Conservation (phyloP, 2,113 vertebrate genomes). For the Psophia crepitans region DNA sequence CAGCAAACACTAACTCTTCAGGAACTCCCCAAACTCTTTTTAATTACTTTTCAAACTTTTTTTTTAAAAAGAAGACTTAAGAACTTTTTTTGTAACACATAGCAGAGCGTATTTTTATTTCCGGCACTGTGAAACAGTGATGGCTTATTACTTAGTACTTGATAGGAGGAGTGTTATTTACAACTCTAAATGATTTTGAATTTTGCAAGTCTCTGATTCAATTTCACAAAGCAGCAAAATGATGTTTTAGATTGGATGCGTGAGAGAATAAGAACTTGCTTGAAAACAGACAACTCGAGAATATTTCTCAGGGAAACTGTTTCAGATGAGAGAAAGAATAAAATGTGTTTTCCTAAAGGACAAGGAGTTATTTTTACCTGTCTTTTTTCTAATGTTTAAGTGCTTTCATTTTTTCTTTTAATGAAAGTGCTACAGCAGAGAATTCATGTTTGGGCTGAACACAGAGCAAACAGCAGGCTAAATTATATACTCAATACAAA, state of each 20-base stretch:
- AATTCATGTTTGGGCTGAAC: constrained; percentile 21
- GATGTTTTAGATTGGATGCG: neutral
- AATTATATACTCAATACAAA: constrained; percentile 31
- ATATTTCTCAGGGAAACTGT: neutral
- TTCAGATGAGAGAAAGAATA: neutral
- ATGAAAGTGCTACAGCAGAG: neutral
- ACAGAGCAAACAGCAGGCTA: constrained; percentile 8
- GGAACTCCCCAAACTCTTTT: neutral
- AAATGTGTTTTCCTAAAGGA: neutral
- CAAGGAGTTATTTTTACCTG: neutral
- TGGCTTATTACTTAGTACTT: constrained; percentile 50
- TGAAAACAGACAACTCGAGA: neutral
- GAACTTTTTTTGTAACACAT: constrained; percentile 14
- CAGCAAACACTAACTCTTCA: neutral
- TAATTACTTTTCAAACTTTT: neutral
- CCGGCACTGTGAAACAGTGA: constrained; percentile 7
- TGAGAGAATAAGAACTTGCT: neutral
- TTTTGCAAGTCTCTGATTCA: constrained; percentile 27
- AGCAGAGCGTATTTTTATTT: constrained; percentile 1
- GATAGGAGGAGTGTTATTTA: neutral
- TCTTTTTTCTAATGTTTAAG: neutral
- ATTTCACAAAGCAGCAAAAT: neutral
- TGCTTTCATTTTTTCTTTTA: neutral
- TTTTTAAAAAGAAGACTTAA: constrained; percentile 44
- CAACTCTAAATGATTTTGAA: constrained; percentile 19